Evolutionary conservation across 2,113 vertebrate species (phyloP), one percentile per base, ranked within the genome.

Genomic region (Fregata magnificens): DNA sequence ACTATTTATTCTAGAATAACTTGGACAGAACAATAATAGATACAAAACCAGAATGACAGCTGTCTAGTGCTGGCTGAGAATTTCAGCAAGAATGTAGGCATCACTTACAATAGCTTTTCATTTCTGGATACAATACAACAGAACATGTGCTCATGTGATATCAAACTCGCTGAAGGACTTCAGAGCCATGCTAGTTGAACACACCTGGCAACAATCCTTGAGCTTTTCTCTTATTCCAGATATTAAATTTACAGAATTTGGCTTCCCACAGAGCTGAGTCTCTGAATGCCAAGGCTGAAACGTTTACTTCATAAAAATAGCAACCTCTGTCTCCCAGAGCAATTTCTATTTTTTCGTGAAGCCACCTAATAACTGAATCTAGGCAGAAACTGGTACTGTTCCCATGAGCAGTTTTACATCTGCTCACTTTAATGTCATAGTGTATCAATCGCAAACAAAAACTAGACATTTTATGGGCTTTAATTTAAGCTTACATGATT

Each of bases 291-390:
- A 85, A 87, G 32, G 49, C 74, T 94, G 78, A 94, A 94, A 73
- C 3, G 6, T 66, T 93, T 88, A 85, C 62, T 82, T 90, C 86
- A 92, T 91, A 95, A 95, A 97, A 97, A 97, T 73, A 95, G 86
- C 81, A 93, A 93, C 58, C 38, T 82, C 62, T 87, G 62, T 70
- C 82, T 95, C 84, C 73, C 62, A 82, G 38, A 85, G 49, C 42
- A 90, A 85, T 65, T 95, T 79, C 70, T 73, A 22, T 32, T 85
- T 86, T 83, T 89, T 72, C 13, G 3, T 42, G 52, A 91, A 89
- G 58, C 31, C 53, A 85, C 61, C 78, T 93, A 95, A 87, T 91
- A 95, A 92, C 36, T 28, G 74, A 93, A 34, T 82, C 82, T 50
- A 87, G 66, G 83, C 86, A 92, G 76, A 90, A 92, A 80, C 49